Evolutionary conservation across 2,888 invertebrate genomes (phyloP).

Genomic region (Leucoma salicis): DNA sequence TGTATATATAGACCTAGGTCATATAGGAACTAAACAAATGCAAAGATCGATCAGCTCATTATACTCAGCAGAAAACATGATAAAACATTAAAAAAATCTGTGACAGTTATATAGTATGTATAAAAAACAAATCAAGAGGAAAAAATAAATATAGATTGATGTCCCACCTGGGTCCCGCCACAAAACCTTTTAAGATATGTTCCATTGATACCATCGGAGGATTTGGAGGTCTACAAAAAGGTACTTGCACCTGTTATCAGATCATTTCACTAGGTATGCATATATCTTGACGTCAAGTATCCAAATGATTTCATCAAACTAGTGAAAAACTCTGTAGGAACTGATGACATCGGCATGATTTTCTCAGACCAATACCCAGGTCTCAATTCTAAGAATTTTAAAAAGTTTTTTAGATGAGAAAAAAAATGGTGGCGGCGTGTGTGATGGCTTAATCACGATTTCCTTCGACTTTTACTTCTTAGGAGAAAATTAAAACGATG

Average conservation of each 20-base stretch:
- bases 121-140: slow-evolving; percentile 5
- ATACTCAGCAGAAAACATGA: no score
- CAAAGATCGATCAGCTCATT: slow-evolving; percentile 9
- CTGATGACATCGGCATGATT: not conserved
- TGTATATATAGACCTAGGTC: slow-evolving; percentile 14
- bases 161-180: not conserved
- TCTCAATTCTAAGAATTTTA: slow-evolving; percentile 1
- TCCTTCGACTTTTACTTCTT: no score
- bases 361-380: not conserved
- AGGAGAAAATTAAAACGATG: no score
- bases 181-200: not conserved
- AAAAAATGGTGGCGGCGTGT: no score
- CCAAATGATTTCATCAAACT: not conserved
- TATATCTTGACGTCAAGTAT: slow-evolving; percentile 1
- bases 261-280: slow-evolving; percentile 1
- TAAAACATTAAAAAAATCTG: no score
- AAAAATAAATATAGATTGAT: not conserved
- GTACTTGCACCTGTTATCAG: slow-evolving; percentile 17
- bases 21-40: slow-evolving; percentile 24
- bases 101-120: not conserved
- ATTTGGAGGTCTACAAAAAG: slow-evolving; percentile 1
- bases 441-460: no score
- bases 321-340: not conserved
- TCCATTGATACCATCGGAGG: slow-evolving; percentile 6
- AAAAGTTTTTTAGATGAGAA: not conserved